Percentiles rank a stretch among this genome's conserved stretches.
phyloP scores from a whole-genome alignment of 1,140 invertebrate species.

The Panagrolaimus sp. region DNA sequence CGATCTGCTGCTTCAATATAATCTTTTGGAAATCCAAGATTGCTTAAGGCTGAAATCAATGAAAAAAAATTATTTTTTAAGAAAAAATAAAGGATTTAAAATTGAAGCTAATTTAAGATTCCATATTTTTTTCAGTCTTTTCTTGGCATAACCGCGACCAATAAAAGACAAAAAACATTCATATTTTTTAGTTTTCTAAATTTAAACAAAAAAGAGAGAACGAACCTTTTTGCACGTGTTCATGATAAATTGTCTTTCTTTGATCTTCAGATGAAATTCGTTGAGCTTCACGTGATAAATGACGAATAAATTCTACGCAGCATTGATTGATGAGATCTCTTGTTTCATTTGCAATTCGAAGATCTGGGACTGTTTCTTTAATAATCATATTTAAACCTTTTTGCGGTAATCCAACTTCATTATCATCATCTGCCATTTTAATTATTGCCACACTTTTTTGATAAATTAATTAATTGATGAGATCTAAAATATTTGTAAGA shows the following conservation, averaged over 20 bases:
- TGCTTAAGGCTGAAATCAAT: slow-evolving; percentile 30
- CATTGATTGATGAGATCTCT: slow-evolving; percentile 53
- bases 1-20: slow-evolving; percentile 54
- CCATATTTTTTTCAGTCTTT: too few relatives aligned
- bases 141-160: too few relatives aligned
- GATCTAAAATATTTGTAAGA: too few relatives aligned
- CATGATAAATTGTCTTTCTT: slow-evolving; percentile 57
- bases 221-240: slow-evolving; percentile 52
- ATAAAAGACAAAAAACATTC: too few relatives aligned
- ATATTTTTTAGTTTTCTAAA: too few relatives aligned
- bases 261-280: slow-evolving; percentile 51
- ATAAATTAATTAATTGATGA: too few relatives aligned
- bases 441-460: too few relatives aligned
- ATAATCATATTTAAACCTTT: slow-evolving; percentile 57
- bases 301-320: slow-evolving; percentile 55
- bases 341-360: slow-evolving; percentile 56
- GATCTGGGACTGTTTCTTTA: slow-evolving; percentile 54
- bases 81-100: too few relatives aligned
- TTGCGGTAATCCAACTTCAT: slow-evolving; percentile 57
- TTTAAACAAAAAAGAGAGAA: too few relatives aligned
- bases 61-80: too few relatives aligned
- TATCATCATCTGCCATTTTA: slow-evolving; percentile 55
- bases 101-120: too few relatives aligned
- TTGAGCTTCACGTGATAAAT: slow-evolving; percentile 53
- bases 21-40: slow-evolving; percentile 47